phyloP scores from a whole-genome alignment of 2,113 vertebrate genomes.

The Zeus faber region DNA sequence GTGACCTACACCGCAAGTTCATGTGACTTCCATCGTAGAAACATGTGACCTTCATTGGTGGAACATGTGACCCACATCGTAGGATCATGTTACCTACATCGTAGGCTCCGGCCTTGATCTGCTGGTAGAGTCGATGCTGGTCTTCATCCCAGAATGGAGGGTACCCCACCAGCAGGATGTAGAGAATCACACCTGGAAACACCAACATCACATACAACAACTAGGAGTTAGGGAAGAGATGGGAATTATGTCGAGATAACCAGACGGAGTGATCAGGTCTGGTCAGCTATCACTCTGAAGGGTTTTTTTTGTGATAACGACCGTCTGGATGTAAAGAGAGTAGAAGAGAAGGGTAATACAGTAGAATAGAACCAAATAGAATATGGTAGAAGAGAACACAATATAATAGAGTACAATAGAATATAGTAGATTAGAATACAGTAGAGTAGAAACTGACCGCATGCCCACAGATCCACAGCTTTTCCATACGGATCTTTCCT shows the following conservation, averaged over 20 bases:
- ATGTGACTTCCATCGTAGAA: no score
- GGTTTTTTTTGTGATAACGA: neutral
- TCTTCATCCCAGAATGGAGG: no score
- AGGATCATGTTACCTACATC: no score
- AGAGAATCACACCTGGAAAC: neutral
- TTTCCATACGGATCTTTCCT: neutral
- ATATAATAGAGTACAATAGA: no score
- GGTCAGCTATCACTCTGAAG: neutral
- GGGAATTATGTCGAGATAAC: no score
- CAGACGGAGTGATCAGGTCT: no score
- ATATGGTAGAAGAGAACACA: no score
- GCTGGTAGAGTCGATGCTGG: no score
- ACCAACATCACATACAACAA: neutral
- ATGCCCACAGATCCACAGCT: neutral
- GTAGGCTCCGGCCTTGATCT: no score
- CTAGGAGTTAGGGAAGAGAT: no score
- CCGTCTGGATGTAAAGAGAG: neutral
- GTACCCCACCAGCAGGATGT: neutral
- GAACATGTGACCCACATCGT: neutral
- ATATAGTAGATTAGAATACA: no score
- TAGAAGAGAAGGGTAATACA: neutral
- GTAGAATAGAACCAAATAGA: no score
- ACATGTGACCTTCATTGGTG: neutral
- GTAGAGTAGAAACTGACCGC: neutral
- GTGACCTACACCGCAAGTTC: neutral